These are phyloP conservation scores for Brachyalestes nurse DNA, from an alignment of 2,797 vertebrate species.

Conservation along the genomic window DNA sequence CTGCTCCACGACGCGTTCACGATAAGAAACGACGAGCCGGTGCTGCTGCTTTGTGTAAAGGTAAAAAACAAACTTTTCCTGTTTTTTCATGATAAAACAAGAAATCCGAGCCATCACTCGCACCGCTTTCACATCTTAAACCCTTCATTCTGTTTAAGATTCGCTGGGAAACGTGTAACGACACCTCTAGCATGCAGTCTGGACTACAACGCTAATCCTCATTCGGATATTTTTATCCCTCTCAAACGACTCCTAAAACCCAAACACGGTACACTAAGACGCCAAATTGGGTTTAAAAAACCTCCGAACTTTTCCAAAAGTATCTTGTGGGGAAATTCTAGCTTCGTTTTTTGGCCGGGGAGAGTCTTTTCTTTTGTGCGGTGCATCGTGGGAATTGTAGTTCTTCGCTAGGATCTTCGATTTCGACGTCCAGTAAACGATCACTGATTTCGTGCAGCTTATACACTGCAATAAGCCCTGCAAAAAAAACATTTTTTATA, in stretches of 20 bases:
- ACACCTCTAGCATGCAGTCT: no score
- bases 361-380: background rate
- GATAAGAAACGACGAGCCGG: background rate
- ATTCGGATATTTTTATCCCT: background rate
- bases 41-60: background rate
- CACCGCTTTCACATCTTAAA: no score
- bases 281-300: background rate
- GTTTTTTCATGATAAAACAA: background rate
- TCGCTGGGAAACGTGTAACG: background rate
- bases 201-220: background rate
- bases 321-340: background rate
- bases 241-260: background rate
- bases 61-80: background rate
- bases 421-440: background rate
- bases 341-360: background rate
- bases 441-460: background rate
- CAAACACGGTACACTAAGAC: background rate
- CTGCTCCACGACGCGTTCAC: background rate
- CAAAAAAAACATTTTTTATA: background rate
- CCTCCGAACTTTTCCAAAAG: background rate
- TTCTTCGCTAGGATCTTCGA: constrained; percentile 42
- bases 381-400: constrained; percentile 71
- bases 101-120: background rate
- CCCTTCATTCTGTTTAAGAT: background rate
- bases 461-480: background rate